Evolutionary conservation across 2,797 vertebrate species (phyloP).

Genomic region (Catostomus latipinnis): DNA sequence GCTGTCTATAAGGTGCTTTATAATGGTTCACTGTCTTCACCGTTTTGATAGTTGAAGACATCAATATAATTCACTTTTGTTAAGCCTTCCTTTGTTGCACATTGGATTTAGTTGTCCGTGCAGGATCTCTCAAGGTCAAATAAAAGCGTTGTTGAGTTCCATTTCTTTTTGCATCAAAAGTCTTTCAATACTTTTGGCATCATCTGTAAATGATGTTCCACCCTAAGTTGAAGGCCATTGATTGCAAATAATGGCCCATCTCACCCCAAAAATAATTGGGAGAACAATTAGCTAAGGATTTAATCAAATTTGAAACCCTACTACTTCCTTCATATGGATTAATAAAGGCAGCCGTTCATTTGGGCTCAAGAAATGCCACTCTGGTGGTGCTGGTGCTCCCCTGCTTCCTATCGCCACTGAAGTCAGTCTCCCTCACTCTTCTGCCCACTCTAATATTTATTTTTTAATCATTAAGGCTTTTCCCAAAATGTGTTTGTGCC

Average conservation of each 20-base stretch:
- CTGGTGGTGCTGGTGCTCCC: slow-evolving; percentile 64
- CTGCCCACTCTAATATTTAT: background rate
- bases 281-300: slow-evolving; percentile 14
- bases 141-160: background rate
- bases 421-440: background rate
- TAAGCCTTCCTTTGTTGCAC: slow-evolving; percentile 3
- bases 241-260: background rate
- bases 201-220: background rate
- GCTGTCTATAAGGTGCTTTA: too few relatives aligned
- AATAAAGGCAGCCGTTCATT: slow-evolving; percentile 72
- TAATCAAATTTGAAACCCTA: slow-evolving; percentile 22
- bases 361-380: slow-evolving; percentile 76
- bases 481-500: background rate
- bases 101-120: slow-evolving; percentile 9
- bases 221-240: slow-evolving; percentile 19
- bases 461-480: slow-evolving; percentile 26
- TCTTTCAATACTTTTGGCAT: background rate
- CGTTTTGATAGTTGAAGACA: too few relatives aligned
- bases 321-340: slow-evolving; percentile 66
- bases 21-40: too few relatives aligned
- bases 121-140: slow-evolving; percentile 18
- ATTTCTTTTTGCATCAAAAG: background rate
- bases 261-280: background rate
- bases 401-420: background rate
- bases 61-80: background rate